Evolutionary conservation across 2,113 vertebrate genomes (phyloP).

Genomic region (Cromileptes altivelis): DNA sequence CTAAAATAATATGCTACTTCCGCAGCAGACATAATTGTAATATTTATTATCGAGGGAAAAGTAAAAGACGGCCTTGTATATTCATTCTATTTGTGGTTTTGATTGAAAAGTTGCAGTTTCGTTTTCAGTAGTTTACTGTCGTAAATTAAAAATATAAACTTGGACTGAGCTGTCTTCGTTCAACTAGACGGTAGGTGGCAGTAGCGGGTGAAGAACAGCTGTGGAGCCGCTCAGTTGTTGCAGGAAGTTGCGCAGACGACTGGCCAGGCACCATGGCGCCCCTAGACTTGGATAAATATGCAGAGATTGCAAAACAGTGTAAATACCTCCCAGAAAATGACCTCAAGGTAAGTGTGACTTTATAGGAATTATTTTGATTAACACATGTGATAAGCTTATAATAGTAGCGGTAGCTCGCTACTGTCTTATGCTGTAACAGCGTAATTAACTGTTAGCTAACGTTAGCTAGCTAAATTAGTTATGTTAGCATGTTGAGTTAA

Average conservation of each 20-base stretch:
- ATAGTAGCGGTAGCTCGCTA: no score
- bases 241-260: constrained; percentile 63
- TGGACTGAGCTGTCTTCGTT: accelerated
- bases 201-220: not conserved
- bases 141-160: not conserved
- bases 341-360: constrained; percentile 88
- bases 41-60: not conserved
- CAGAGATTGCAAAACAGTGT: constrained; percentile 96
- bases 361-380: not conserved
- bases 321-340: constrained; percentile 98
- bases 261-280: constrained; percentile 89
- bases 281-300: constrained; percentile 95
- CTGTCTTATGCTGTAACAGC: not conserved
- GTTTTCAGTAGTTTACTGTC: not conserved
- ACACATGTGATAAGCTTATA: accelerated
- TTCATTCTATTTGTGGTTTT: not conserved
- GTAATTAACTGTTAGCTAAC: constrained; percentile 29
- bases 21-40: no score
- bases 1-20: not conserved
- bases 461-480: constrained; percentile 40
- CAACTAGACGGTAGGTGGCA: not conserved
- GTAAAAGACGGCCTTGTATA: not conserved
- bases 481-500: constrained; percentile 32
- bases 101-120: not conserved
- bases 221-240: not conserved